These are phyloP conservation scores for Melipona quadrifasciata DNA, from an alignment of 1,140 invertebrate genomes.

Conservation along the genomic window DNA sequence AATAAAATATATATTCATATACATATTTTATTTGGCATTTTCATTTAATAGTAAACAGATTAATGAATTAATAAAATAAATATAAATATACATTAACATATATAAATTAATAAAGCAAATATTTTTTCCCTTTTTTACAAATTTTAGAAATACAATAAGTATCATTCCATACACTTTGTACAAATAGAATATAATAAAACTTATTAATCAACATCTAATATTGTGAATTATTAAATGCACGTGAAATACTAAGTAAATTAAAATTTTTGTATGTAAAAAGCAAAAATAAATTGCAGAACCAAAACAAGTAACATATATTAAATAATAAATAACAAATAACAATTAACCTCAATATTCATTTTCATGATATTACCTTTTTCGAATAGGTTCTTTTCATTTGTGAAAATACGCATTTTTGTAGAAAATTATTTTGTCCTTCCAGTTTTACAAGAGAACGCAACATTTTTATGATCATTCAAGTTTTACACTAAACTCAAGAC, in stretches of 20 bases:
- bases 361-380: constrained; percentile 9
- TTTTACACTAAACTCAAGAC: not conserved
- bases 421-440: not conserved
- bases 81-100: too few relatives aligned
- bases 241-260: not conserved
- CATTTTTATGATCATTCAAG: not conserved
- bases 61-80: not conserved
- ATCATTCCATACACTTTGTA: not conserved
- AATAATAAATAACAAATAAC: not conserved
- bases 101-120: not conserved
- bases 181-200: not conserved
- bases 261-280: not conserved
- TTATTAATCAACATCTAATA: not conserved
- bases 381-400: not conserved
- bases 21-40: too few relatives aligned
- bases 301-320: not conserved
- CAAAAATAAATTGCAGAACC: not conserved
- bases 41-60: not conserved
- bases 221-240: not conserved
- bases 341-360: constrained; percentile 3
- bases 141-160: not conserved
- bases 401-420: not conserved
- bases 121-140: not conserved
- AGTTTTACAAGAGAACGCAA: not conserved
- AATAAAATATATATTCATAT: too few relatives aligned